Conservation (phyloP, 2,797 vertebrate genomes). For the Enteromius argenteus region DNA sequence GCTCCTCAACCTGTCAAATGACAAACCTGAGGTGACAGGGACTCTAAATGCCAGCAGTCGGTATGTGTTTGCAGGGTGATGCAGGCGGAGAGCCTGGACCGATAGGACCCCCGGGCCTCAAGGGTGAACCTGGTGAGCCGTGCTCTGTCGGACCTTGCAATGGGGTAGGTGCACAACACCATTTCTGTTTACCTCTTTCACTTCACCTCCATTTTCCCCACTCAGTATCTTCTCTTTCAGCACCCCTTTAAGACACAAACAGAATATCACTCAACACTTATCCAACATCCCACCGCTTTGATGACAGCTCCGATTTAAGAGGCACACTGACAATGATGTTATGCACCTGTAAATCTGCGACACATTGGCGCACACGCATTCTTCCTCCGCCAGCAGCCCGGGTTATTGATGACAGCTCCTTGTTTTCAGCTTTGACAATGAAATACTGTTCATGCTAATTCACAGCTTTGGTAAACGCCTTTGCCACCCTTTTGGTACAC, state of each 20-base stretch:
- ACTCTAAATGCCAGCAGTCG: conserved; percentile 34
- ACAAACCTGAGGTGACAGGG: conserved; percentile 13
- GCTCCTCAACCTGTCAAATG: conserved; percentile 8
- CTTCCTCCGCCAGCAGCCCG: background rate
- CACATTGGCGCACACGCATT: background rate
- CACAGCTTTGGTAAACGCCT: conserved; percentile 60
- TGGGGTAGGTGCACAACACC: conserved; percentile 72
- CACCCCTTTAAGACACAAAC: conserved; percentile 15
- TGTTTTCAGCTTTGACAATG: conserved; percentile 57
- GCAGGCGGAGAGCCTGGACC: conserved; percentile 82
- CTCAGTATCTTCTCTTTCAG: background rate
- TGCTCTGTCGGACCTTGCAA: conserved; percentile 79
- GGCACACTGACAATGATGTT: background rate
- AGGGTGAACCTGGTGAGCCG: conserved; percentile 89
- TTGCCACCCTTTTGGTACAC: conserved; percentile 35
- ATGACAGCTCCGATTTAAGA: conserved; percentile 8
- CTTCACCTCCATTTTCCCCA: background rate
- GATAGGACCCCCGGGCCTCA: conserved; percentile 86
- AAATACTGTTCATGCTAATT: conserved; percentile 66
- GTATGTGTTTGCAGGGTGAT: conserved; percentile 83
- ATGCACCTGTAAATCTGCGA: background rate
- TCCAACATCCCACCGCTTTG: background rate
- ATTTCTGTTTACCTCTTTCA: conserved; percentile 3
- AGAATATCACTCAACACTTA: conserved; percentile 23
- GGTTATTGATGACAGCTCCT: conserved; percentile 11